Evolutionary conservation across 2,888 invertebrate genomes (phyloP).

Genomic region (Dryocosmus kuriphilus): DNA sequence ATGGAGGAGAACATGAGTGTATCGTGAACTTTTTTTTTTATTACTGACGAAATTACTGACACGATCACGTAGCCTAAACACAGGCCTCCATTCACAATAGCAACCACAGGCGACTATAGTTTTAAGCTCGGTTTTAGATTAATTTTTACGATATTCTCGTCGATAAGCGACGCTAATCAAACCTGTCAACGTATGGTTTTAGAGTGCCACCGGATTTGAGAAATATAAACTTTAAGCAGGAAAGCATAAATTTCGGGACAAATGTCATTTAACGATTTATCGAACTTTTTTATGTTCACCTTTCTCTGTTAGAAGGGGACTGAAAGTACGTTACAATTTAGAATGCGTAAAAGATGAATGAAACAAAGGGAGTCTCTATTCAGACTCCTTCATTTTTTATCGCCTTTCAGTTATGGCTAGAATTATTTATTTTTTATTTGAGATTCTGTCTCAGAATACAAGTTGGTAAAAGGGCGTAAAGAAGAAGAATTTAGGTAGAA

Average conservation of each 20-base stretch:
- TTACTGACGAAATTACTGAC: neutral
- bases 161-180: slow-evolving; percentile 10
- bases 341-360: neutral
- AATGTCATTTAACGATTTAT: neutral
- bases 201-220: neutral
- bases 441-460: neutral
- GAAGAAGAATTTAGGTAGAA: too few species aligned
- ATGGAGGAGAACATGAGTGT: neutral
- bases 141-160: slow-evolving; percentile 8
- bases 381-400: neutral
- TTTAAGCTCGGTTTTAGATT: too few species aligned
- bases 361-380: slow-evolving; percentile 58
- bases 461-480: neutral
- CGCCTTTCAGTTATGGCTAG: neutral
- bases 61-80: neutral
- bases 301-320: neutral
- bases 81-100: neutral
- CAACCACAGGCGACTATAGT: too few species aligned
- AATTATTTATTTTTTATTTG: neutral
- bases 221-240: slow-evolving; percentile 1
- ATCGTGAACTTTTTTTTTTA: neutral
- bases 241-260: neutral
- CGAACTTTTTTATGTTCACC: neutral
- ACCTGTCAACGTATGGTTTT: slow-evolving; percentile 15
- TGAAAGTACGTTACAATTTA: neutral